Evolutionary conservation across 53 echinoderm and acorn worm species (phyloP).

Genomic region (Stichopus horrens): DNA sequence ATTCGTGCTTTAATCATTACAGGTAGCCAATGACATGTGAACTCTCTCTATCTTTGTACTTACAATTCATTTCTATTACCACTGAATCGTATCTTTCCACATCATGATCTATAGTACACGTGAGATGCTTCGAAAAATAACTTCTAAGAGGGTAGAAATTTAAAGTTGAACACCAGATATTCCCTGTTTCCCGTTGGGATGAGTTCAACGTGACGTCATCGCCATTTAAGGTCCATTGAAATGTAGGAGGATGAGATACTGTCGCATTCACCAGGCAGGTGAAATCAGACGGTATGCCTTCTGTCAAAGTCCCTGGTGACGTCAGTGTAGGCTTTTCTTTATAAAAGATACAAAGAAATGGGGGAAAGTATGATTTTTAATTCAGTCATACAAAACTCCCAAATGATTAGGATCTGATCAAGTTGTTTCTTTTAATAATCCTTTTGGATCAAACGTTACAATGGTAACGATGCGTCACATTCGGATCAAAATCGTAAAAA

Average conservation of each 20-base stretch:
- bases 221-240: background rate
- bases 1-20: background rate
- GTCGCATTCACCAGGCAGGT: background rate
- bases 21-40: background rate
- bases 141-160: background rate
- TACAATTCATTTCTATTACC: background rate
- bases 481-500: background rate
- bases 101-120: background rate
- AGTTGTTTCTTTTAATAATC: background rate
- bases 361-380: background rate
- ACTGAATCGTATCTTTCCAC: background rate
- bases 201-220: background rate
- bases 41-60: background rate
- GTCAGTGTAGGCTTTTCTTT: background rate
- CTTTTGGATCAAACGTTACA: background rate
- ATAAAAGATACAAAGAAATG: background rate
- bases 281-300: background rate
- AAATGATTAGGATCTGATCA: background rate
- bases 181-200: background rate
- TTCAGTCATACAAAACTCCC: background rate
- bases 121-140: background rate
- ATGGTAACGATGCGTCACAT: background rate
- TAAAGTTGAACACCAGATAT: background rate
- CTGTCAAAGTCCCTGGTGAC: background rate
- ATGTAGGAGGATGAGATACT: background rate